Percentiles rank a stretch among this genome's conserved stretches.
phyloP scores from a whole-genome alignment of 2,888 invertebrate species.

The Ypsolopha scabrella region DNA sequence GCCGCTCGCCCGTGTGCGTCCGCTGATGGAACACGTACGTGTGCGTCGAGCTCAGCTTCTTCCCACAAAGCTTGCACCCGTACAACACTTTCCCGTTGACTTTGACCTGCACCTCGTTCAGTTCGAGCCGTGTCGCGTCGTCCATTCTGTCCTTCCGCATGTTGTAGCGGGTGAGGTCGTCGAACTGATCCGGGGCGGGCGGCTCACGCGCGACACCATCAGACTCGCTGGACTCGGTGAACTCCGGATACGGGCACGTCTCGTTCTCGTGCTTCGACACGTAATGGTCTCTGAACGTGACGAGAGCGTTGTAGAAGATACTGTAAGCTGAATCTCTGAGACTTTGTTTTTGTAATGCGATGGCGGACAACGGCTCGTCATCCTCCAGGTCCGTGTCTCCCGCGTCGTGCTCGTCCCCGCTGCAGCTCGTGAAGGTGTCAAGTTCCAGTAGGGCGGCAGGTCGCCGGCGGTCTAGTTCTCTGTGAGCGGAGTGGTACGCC shows the following conservation, averaged over 20 bases:
- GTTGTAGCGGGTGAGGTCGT: constrained; percentile 45
- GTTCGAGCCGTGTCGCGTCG: constrained; percentile 35
- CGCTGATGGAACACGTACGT: constrained; percentile 73
- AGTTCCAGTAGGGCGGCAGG: not conserved
- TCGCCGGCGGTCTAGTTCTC: not conserved
- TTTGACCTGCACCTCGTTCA: constrained; percentile 35
- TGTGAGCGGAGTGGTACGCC: too few species aligned
- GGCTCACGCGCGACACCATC: constrained; percentile 10
- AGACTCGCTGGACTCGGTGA: constrained; percentile 28
- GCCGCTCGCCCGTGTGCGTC: constrained; percentile 75
- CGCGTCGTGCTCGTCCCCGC: not conserved
- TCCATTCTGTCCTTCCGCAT: constrained; percentile 44
- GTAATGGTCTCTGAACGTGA: constrained; percentile 42
- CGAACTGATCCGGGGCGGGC: constrained; percentile 24
- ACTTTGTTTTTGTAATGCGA: constrained; percentile 23
- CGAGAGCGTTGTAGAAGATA: constrained; percentile 37
- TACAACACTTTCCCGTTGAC: constrained; percentile 66
- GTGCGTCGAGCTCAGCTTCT: constrained; percentile 71
- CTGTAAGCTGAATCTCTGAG: constrained; percentile 19
- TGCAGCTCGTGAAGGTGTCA: too few species aligned
- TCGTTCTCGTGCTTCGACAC: constrained; percentile 19
- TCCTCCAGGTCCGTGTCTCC: constrained; percentile 17
- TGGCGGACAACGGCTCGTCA: constrained; percentile 21
- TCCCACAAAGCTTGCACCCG: constrained; percentile 69
- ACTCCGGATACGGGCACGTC: constrained; percentile 20